Evolutionary conservation across 1,140 invertebrate genomes (phyloP), one percentile per base, ranked within the genome.

Genomic region (Heliconius melpomene): DNA sequence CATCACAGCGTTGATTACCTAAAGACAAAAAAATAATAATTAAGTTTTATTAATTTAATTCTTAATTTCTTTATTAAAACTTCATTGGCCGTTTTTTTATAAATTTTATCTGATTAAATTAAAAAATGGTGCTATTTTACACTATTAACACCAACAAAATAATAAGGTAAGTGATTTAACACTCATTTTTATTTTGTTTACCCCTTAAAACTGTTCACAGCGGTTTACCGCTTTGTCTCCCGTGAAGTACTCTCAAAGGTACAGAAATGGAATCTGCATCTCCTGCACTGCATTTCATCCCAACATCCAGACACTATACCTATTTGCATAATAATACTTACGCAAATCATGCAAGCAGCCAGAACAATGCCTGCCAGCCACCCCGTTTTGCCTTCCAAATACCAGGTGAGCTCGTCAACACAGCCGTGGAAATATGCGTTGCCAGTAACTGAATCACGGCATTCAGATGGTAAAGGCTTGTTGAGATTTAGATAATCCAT

Each of bases 381-480:
- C 11, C 96, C 96, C n/a, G 97, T 96, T 88, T 97, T 97, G 71
- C 96, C 96, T 87, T 98, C 97, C 78, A 98, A 95, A 91, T 97
- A 98, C 96, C 97, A 97, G 13, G 97, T 98, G 76, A 98, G 89
- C 89, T 98, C 97, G 77, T 98, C 97, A 0, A 98, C 97, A 86
- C 98, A 98, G 18, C 98, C 97, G 85, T 98, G 96, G 90, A 97
- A 97, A 92, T 97, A 98, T 13, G 97, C 97, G 90, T 98, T 98
- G 70, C 98, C 98, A 7, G 97, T 98, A 2, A 98, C 97, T 0
- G 97, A 96, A 89, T 98, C 97, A 9, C 98, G 95, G 84, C 98
- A 98, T 76, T 97, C 97, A 16, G 96, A 95, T 2, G 98, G 97
- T 46, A 98, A 86, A 0, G 97, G 97, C 88, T 98, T 97, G 81